phyloP scores from a whole-genome alignment of 2,113 vertebrate genomes.

The Apeltes quadracus region DNA sequence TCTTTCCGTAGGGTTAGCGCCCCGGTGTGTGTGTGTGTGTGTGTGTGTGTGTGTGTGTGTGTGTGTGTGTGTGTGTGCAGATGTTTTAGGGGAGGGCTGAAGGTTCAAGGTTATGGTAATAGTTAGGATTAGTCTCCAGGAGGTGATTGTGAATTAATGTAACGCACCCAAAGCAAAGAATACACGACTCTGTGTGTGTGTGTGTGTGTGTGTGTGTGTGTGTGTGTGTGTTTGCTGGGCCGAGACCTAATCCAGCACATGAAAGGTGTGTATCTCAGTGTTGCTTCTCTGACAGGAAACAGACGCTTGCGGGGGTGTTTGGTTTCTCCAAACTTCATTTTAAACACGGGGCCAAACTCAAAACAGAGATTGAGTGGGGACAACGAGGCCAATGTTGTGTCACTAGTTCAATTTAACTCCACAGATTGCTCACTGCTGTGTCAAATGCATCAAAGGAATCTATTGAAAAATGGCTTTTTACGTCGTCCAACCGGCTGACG shows the following conservation, averaged over 20 bases:
- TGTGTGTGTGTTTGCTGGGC: slow-evolving; percentile 9
- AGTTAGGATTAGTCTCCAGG: neutral
- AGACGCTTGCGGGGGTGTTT: slow-evolving; percentile 59
- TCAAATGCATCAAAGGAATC: neutral
- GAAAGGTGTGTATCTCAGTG: slow-evolving; percentile 72
- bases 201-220: neutral
- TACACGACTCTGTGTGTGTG: neutral
- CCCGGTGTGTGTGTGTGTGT: slow-evolving; percentile 26
- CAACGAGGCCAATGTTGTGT: slow-evolving; percentile 65
- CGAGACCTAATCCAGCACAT: slow-evolving; percentile 66
- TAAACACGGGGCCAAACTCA: slow-evolving; percentile 65
- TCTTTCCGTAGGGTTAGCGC: slow-evolving; percentile 38
- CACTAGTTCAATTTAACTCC: slow-evolving; percentile 38
- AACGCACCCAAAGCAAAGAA: neutral
- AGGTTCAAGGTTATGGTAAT: neutral
- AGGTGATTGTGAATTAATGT: neutral
- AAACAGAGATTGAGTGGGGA: slow-evolving; percentile 65
- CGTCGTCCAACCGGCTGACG: neutral
- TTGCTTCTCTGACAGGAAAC: slow-evolving; percentile 72
- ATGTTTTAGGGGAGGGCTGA: neutral
- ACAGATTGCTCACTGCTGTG: slow-evolving; percentile 49
- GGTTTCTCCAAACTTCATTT: slow-evolving; percentile 64
- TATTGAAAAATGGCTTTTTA: neutral
- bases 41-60: slow-evolving; percentile 25
- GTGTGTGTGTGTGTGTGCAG: slow-evolving; percentile 19